Evolutionary conservation across 2,888 invertebrate species (phyloP).

Genomic region (Leptopterna dolabrata): DNA sequence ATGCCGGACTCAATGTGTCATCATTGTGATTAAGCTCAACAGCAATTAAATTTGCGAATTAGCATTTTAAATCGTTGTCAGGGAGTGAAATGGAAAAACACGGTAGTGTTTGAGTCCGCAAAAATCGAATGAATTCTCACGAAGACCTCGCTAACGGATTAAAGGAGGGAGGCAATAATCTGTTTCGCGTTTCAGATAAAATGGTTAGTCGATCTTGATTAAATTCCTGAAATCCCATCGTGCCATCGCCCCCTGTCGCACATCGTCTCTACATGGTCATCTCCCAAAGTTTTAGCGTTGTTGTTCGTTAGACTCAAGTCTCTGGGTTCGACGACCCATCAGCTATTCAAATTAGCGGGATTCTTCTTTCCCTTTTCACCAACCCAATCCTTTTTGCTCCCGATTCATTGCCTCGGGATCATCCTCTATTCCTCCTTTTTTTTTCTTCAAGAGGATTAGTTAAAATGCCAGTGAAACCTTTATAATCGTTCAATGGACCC

Average conservation of each 20-base stretch:
- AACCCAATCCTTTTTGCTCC: not conserved
- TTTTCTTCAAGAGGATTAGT: conserved; percentile 22
- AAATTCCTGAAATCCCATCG: not conserved
- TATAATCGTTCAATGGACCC: conserved; percentile 39
- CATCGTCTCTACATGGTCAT: not conserved
- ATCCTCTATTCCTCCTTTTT: not conserved
- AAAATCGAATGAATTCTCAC: not conserved
- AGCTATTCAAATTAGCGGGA: conserved; percentile 26
- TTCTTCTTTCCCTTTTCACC: not conserved
- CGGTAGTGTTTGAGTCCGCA: not conserved
- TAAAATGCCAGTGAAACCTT: conserved; percentile 27
- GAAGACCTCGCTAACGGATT: not conserved
- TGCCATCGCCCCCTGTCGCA: not conserved
- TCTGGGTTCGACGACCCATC: not conserved
- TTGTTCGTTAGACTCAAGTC: not conserved
- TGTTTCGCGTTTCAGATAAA: not conserved
- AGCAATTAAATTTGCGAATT: too few species aligned
- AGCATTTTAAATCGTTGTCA: not conserved
- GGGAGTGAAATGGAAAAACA: not conserved
- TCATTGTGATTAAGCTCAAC: too few species aligned
- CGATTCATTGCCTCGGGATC: not conserved
- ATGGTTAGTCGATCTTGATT: conserved; percentile 15
- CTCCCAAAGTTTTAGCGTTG: not conserved
- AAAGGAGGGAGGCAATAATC: not conserved
- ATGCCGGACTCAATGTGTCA: too few species aligned